Percentiles rank a stretch among this genome's conserved stretches.
phyloP scores from a whole-genome alignment of 2,113 vertebrate genomes.

The Podilymbus podiceps region DNA sequence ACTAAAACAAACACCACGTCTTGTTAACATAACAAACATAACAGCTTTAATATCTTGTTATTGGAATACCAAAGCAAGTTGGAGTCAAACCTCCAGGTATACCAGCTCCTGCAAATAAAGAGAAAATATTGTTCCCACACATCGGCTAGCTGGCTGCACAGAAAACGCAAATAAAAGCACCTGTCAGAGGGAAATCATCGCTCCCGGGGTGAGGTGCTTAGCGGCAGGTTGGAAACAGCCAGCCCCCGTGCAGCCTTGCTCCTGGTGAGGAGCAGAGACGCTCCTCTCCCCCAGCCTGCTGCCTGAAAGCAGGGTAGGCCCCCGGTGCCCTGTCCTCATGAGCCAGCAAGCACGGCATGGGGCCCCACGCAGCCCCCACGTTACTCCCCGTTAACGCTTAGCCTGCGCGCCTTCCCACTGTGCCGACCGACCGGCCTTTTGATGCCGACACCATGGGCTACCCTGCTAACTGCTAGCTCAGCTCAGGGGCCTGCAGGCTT shows the following conservation, averaged over 20 bases:
- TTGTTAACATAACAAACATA: slow-evolving; percentile 9
- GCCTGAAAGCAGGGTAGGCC: not conserved
- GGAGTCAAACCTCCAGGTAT: slow-evolving; percentile 21
- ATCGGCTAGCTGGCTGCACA: not conserved
- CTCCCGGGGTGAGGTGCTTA: not conserved
- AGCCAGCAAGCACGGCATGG: rapidly evolving
- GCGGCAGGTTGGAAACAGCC: not conserved
- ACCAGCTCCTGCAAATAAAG: not conserved
- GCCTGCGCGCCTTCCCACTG: rapidly evolving
- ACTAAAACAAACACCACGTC: slow-evolving; percentile 17
- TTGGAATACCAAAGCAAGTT: not conserved
- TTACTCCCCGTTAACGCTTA: rapidly evolving
- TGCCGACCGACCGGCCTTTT: not conserved
- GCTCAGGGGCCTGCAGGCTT: not conserved
- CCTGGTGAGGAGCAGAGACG: not conserved
- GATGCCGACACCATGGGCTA: not conserved
- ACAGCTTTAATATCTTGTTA: slow-evolving; percentile 18
- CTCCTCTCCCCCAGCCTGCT: not conserved
- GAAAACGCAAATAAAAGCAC: not conserved
- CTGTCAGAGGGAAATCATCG: not conserved
- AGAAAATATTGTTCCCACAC: not conserved
- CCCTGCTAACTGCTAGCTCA: not conserved
- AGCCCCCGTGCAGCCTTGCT: not conserved
- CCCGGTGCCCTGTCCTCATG: not conserved
- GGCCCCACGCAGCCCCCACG: not conserved